Percentiles rank a stretch among this genome's conserved stretches.
Evolutionary conservation across 2,797 vertebrate genomes (phyloP).

Genomic region (Holocentrus rufus): DNA sequence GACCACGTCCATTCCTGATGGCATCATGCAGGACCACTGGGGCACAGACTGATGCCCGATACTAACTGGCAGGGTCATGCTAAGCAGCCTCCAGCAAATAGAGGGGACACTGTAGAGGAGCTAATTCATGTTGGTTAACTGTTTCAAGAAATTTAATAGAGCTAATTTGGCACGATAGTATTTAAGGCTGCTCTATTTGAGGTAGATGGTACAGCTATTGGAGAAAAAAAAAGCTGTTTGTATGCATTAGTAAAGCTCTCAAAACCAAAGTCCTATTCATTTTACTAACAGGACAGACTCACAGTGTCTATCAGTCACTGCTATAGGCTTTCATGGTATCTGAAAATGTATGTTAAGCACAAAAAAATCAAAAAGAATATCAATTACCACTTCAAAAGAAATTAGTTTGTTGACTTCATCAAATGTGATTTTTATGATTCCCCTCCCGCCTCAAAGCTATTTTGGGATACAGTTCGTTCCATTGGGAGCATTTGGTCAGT

Average conservation of each 20-base stretch:
- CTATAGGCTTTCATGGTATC: neutral
- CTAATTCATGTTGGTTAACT: neutral
- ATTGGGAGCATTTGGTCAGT: neutral
- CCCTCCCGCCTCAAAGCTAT: neutral
- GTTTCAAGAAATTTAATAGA: neutral
- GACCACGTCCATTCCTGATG: slow-evolving; percentile 82
- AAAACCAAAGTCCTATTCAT: no score
- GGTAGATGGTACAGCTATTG: neutral
- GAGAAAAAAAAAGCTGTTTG: neutral
- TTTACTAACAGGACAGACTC: neutral
- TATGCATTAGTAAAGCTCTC: neutral
- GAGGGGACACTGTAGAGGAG: neutral
- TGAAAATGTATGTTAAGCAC: slow-evolving; percentile 5
- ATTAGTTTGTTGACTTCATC: neutral
- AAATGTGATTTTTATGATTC: neutral
- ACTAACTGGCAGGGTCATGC: slow-evolving; percentile 51
- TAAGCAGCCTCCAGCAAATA: slow-evolving; percentile 32
- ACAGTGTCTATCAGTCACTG: neutral
- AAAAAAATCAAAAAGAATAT: neutral
- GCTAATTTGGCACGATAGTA: neutral
- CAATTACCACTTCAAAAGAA: neutral
- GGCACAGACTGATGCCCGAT: slow-evolving; percentile 66
- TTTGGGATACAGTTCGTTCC: neutral
- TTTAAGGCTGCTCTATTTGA: neutral
- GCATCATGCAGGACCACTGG: slow-evolving; percentile 70